Evolutionary conservation across 2,888 invertebrate genomes (phyloP).

Genomic region (Conops quadrifasciatus): DNA sequence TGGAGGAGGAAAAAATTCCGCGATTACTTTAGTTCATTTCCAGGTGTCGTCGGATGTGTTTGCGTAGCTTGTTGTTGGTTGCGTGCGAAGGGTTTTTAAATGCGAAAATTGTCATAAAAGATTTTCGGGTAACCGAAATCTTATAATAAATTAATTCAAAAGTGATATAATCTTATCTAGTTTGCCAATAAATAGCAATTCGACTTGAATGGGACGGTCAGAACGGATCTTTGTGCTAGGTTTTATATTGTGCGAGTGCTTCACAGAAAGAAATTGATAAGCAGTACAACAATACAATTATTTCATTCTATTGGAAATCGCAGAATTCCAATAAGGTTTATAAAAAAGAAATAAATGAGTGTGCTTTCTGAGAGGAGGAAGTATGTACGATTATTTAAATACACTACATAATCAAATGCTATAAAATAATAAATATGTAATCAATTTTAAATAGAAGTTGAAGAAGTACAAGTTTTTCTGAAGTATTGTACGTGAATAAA

Average conservation of each 20-base stretch:
- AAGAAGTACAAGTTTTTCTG: background rate
- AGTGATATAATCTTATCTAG: background rate
- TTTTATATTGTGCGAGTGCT: background rate
- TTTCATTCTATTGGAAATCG: conserved; percentile 13
- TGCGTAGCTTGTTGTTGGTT: background rate
- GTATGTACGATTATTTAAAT: background rate
- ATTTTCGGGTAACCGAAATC: background rate
- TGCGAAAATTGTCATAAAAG: background rate
- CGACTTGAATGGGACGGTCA: background rate
- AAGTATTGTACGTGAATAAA: background rate
- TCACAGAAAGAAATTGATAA: background rate
- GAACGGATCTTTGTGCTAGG: background rate
- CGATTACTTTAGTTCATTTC: conserved; percentile 17
- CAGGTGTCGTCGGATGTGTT: conserved; percentile 14
- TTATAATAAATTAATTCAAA: no score
- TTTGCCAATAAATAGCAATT: background rate
- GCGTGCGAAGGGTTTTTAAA: background rate
- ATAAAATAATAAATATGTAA: background rate
- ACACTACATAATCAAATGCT: background rate
- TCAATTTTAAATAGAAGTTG: background rate
- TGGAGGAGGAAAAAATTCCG: background rate
- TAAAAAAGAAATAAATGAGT: conserved; percentile 5
- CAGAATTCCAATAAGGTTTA: conserved; percentile 18
- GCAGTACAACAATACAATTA: background rate
- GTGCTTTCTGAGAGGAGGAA: no score